Base-by-base conservation (phyloP, 2,888 invertebrate genomes). In the Aporophyla nigra region DNA sequence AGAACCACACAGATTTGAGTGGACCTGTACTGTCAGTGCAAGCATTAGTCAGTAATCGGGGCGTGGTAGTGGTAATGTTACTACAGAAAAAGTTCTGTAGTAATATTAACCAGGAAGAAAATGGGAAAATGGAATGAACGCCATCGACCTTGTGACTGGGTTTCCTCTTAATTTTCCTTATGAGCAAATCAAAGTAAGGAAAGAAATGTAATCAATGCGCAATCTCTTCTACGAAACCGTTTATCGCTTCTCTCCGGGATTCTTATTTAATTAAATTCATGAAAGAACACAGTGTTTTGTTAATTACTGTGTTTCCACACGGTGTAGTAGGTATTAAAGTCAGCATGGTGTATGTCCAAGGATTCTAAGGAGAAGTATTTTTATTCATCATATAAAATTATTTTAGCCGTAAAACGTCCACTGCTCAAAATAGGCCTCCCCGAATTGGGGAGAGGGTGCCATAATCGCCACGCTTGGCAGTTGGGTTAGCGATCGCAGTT, bases 251-350 rank as follows among this genome's bases (percentile, higher is more conserved):
- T 24, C 27, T 33, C n/a, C 46, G 46, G 46, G 19, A 56, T 58
- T 33, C 7, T 46, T 61, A 43, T 59, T 51, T 51, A 14, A 51
- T 71, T 68, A 68, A 58, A 70, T n/a, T 66, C 40, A 40, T 71
- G 51, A 71, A 71, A 19, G 24, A 69, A 33, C 46, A 63, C 69
- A 16, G 40, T 53, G 40, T 24, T 43, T 21, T 27, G 40, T 69
- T 69, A 27, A 61, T 61, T 58, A 59, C 27, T 7, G 43, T 12
- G 24, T 59, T 24, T 61, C 61, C 24, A 14, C 5, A 43, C 14
- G 14, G 9, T 0, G n/a, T n/a, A n/a, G 58, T 24, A 12, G 21
- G n/a, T 14, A 5, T 66, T 33, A 10, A 14, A 27, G 19, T 2
- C 2, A 43, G 9, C 21, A 59, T 69, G 4, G 16, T 9, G 7